phyloP scores from a whole-genome alignment of 2,113 vertebrate species.

The Leptocoma aspasia region DNA sequence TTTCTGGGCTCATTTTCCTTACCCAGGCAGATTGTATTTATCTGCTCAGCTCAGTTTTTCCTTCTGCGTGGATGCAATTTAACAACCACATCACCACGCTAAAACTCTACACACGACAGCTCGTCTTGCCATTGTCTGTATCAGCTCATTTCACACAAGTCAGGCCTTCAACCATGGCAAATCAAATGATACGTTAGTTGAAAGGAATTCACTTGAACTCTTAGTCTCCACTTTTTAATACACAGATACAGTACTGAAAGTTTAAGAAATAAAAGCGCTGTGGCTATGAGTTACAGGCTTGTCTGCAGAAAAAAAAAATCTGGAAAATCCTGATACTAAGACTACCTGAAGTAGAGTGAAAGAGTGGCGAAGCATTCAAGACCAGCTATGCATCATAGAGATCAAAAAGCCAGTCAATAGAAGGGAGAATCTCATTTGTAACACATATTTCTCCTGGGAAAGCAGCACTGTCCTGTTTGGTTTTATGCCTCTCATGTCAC shows the following conservation, averaged over 20 bases:
- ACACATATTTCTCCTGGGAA: neutral
- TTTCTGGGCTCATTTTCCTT: neutral
- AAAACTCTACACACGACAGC: neutral
- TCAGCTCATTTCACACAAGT: neutral
- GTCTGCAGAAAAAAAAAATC: neutral
- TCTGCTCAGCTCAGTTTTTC: neutral
- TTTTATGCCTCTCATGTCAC: constrained; percentile 14
- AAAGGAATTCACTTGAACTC: neutral
- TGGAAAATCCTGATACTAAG: neutral
- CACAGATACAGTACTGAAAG: neutral
- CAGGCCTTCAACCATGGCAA: neutral
- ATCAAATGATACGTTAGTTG: neutral
- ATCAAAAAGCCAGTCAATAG: neutral
- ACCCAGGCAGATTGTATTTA: neutral
- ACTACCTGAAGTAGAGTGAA: neutral
- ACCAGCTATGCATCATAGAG: neutral
- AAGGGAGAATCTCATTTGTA: neutral
- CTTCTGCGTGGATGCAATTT: neutral
- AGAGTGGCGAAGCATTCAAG: neutral
- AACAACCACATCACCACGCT: neutral
- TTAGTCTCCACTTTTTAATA: neutral
- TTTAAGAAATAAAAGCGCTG: neutral
- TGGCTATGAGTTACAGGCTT: neutral
- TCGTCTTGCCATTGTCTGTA: neutral
- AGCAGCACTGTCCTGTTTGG: neutral